Evolutionary conservation across 2,113 vertebrate species (phyloP).

Genomic region (Helogale parvula): DNA sequence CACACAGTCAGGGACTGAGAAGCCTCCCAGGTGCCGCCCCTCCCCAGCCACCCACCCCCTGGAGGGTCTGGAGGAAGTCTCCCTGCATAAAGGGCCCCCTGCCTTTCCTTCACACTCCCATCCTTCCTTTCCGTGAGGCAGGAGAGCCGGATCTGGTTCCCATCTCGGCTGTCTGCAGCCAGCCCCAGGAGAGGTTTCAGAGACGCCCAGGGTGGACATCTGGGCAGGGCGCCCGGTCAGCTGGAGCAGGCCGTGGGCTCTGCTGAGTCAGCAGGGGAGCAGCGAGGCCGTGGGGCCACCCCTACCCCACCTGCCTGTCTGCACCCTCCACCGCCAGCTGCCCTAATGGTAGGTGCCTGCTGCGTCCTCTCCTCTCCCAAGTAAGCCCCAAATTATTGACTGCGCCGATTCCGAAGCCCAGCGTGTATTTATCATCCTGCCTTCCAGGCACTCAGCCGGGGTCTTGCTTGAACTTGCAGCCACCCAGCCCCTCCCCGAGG

Average conservation of each 20-base stretch:
- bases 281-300: not conserved
- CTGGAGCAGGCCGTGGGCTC: fast-evolving
- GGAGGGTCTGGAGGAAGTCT: not conserved
- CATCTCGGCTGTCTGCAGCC: not conserved
- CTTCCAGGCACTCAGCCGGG: not conserved
- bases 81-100: not conserved
- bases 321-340: not conserved
- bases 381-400: conserved; percentile 51
- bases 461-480: not conserved
- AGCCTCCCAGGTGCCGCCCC: not conserved
- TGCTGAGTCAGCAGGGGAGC: conserved; percentile 11
- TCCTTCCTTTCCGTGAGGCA: not conserved
- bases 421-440: conserved; percentile 11
- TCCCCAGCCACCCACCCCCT: fast-evolving
- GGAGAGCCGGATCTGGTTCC: not conserved
- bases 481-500: not conserved
- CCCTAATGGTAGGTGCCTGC: not conserved
- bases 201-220: not conserved
- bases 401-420: not conserved
- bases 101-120: too few species aligned
- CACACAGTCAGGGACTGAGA: not conserved
- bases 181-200: not conserved
- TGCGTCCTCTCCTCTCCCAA: not conserved
- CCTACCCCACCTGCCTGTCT: not conserved
- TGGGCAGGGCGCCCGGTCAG: not conserved